A percentile compares a stretch with the other conserved stretches of the same genome.
Evolutionary conservation across 2,888 invertebrate species (phyloP).

Genomic region (Synanthedon vespiformis): DNA sequence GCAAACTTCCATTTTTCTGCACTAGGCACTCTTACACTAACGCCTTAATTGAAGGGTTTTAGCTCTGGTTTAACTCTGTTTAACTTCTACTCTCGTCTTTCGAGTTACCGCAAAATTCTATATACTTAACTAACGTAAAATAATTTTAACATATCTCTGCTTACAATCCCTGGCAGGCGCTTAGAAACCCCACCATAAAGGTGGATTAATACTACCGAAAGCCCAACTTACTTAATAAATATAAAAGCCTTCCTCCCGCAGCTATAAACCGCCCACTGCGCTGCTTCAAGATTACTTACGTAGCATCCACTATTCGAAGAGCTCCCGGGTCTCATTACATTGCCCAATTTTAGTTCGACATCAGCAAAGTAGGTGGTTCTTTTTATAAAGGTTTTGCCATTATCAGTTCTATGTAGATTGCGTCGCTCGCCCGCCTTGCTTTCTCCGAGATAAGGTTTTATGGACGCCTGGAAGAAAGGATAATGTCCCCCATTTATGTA

Average conservation of each 20-base stretch:
- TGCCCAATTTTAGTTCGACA: constrained; percentile 14
- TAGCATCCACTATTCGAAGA: constrained; percentile 37
- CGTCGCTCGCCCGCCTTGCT: constrained; percentile 51
- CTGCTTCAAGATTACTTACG: constrained; percentile 65
- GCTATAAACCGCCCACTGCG: constrained; percentile 64
- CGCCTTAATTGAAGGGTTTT: no score
- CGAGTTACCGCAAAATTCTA: no score
- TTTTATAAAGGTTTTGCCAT: constrained; percentile 38
- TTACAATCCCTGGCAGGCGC: constrained; percentile 34
- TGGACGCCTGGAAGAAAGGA: constrained; percentile 59
- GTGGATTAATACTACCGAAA: constrained; percentile 69
- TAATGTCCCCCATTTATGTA: constrained; percentile 64
- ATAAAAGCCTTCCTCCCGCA: constrained; percentile 68
- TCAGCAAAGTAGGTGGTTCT: constrained; percentile 31
- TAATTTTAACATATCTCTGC: constrained; percentile 2
- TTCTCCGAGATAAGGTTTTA: constrained; percentile 65
- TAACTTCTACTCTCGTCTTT: no score
- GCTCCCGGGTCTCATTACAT: constrained; percentile 46
- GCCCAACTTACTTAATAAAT: constrained; percentile 73
- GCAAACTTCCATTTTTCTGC: no score
- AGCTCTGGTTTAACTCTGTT: no score
- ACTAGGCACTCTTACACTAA: no score
- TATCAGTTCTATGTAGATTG: constrained; percentile 70
- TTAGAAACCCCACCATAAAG: constrained; percentile 60
- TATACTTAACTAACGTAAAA: background rate